Conservation (phyloP, 2,797 vertebrate genomes). For the Diceros bicornis region DNA sequence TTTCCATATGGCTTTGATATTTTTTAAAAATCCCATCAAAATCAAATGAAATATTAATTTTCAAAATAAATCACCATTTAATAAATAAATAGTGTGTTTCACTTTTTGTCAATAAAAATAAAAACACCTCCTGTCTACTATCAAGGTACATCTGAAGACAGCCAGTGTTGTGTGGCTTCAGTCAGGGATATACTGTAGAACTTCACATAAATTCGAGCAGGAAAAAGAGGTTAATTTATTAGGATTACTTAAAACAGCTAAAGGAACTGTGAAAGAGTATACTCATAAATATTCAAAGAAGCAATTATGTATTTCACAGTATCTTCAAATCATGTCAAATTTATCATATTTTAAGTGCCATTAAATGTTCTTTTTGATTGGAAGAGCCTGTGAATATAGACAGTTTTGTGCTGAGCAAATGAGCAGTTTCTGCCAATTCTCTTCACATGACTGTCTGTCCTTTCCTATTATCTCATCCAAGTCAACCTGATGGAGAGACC, state of each 20-base stretch:
- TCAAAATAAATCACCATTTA: conserved; percentile 42
- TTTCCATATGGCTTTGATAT: conserved; percentile 38
- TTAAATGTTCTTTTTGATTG: conserved; percentile 70
- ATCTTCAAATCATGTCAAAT: conserved; percentile 69
- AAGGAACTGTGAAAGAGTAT: conserved; percentile 56
- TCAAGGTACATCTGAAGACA: background rate
- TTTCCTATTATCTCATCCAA: conserved; percentile 28
- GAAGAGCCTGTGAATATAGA: conserved; percentile 59
- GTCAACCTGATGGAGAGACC: conserved; percentile 28
- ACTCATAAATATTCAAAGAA: conserved; percentile 63
- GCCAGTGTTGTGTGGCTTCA: background rate
- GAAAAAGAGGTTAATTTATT: conserved; percentile 51
- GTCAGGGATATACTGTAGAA: background rate
- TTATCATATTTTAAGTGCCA: conserved; percentile 65
- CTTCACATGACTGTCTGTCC: conserved; percentile 18
- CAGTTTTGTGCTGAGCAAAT: conserved; percentile 39
- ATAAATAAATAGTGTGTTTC: conserved; percentile 35
- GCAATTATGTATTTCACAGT: conserved; percentile 63
- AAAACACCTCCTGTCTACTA: background rate
- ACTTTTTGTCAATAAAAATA: conserved; percentile 10
- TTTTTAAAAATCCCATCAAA: background rate
- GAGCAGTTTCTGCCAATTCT: conserved; percentile 50
- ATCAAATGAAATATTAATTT: conserved; percentile 65
- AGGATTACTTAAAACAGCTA: conserved; percentile 40
- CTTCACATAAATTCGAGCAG: conserved; percentile 22